A percentile compares a stretch with the other conserved stretches of the same genome.
These are phyloP conservation scores for Recurvirostra avosetta DNA, from an alignment of 2,113 vertebrate genomes.

Conservation along the genomic window DNA sequence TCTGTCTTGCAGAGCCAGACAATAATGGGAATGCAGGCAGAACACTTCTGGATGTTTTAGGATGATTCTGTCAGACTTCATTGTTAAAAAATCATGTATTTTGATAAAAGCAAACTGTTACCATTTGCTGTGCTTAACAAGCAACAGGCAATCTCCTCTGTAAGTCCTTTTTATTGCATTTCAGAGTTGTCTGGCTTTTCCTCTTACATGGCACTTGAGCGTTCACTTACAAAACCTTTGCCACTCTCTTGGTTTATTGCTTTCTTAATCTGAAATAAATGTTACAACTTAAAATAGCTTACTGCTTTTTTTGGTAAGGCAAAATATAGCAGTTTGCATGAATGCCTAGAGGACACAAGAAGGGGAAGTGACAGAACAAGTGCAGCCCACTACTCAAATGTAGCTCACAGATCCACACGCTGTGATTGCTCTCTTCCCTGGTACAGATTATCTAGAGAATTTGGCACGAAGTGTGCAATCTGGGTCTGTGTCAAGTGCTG, in stretches of 20 bases:
- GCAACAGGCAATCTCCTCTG: neutral
- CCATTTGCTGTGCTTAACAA: conserved; percentile 20
- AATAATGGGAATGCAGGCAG: neutral
- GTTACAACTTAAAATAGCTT: neutral
- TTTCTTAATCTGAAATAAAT: conserved; percentile 29
- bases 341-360: neutral
- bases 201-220: neutral
- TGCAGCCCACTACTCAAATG: neutral
- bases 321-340: neutral
- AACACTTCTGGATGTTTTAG: neutral
- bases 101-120: conserved; percentile 11
- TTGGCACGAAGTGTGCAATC: neutral
- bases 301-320: neutral
- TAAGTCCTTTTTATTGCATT: conserved; percentile 25
- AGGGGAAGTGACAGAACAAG: neutral
- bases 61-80: neutral
- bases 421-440: neutral
- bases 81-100: conserved; percentile 7
- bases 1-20: neutral
- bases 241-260: neutral
- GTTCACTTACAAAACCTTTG: conserved; percentile 12
- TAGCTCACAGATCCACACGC: neutral
- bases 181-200: neutral
- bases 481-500: neutral
- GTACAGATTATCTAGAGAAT: neutral